Conservation (phyloP, 2,113 vertebrate genomes). For the Loxodonta africana region DNA sequence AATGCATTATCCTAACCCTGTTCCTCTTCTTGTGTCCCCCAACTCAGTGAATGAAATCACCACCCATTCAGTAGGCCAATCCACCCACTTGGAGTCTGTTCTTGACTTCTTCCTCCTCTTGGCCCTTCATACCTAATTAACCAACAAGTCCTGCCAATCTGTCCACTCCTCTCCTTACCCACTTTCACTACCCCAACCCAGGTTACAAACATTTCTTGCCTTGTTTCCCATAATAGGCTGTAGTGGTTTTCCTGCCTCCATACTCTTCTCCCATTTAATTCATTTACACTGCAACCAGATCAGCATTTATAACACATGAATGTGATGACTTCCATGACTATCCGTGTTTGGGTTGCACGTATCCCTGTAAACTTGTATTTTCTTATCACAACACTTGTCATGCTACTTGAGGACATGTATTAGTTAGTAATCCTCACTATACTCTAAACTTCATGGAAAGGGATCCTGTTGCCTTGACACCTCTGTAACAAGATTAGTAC, state of each 20-base stretch:
- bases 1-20: background rate
- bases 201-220: background rate
- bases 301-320: background rate
- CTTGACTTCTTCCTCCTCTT: background rate
- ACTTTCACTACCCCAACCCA: too few relatives aligned
- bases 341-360: background rate
- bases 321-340: background rate
- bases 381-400: background rate
- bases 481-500: background rate
- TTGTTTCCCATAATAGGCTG: background rate
- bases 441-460: too few relatives aligned
- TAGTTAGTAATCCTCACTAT: background rate
- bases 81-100: background rate
- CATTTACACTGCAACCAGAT: background rate
- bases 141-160: background rate
- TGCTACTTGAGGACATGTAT: background rate
- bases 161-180: background rate
- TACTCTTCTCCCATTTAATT: background rate
- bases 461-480: rapidly evolving
- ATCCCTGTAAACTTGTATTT: background rate
- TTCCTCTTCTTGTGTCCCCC: background rate
- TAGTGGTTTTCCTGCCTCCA: background rate
- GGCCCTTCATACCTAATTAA: background rate
- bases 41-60: background rate
- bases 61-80: background rate